Base-by-base conservation (phyloP, 2,797 vertebrate species). In the Cyprinodon diabolis region DNA sequence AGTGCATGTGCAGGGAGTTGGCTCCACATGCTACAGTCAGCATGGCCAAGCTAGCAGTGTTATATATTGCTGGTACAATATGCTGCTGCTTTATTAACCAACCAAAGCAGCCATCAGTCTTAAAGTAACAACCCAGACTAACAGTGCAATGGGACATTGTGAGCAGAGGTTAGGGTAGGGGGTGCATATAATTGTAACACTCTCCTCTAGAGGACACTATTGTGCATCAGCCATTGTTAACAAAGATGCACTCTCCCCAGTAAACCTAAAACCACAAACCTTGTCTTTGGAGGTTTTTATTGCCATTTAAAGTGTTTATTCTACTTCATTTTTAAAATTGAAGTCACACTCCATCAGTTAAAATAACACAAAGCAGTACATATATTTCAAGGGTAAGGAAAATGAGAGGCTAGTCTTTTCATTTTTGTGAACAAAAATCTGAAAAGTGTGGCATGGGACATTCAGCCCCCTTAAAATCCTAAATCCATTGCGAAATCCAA, bases 161-260 rank as follows among this genome's bases (percentile, higher is more conserved):
- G 78, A 65, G 79, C 51, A 65, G 25, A 40, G 75, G 17, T 52
- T n/a, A 4, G 48, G 72, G 66, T 30, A 47, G 58, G 51, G 66
- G 69, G 25, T 68, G 84, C 78, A 84, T 54, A 76, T 82, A 60
- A 82, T 79, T 84, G 82, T 91, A 87, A 67, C 85, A 87, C 84
- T 93, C 92, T 91, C 95, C 93, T 94, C 94, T 95, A 95, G 95
- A 92, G 95, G 95, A 93, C 94, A 93, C 91, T 95, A 93, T 94
- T 95, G 94, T 92, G 93, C 94, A 93, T 85, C 81, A 86, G 85
- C 92, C 90, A 93, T 90, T 89, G 88, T 90, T 90, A 86, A 91
- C 70, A 56, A 72, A 76, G 86, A 82, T 71, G 71, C 74, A 66
- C 85, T 80, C 83, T 85, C 67, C 71, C 74, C 87, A 90, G 90